Conservation (phyloP, 2,797 vertebrate species). For the Alosa sapidissima region DNA sequence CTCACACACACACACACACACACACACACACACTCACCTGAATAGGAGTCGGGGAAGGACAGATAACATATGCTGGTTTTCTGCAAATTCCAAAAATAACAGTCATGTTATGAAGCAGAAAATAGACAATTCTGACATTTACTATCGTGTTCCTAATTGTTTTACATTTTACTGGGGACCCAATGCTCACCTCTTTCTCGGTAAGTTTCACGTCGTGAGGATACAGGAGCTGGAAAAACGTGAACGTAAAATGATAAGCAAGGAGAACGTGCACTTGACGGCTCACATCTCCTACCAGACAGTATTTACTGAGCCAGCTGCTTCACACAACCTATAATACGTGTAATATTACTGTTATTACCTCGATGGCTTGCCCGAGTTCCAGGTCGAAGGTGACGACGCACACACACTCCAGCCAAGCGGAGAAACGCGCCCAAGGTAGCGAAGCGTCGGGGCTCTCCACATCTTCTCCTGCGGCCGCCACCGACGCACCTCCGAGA, state of each 20-base stretch:
- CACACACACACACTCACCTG: slow-evolving; percentile 71
- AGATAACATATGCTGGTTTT: slow-evolving; percentile 95
- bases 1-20: too few species aligned
- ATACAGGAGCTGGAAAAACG: slow-evolving; percentile 80
- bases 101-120: neutral
- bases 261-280: neutral
- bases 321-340: neutral
- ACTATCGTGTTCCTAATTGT: neutral
- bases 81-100: slow-evolving; percentile 62
- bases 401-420: slow-evolving; percentile 90
- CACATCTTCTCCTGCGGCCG: slow-evolving; percentile 27
- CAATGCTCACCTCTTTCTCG: slow-evolving; percentile 86
- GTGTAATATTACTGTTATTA: slow-evolving; percentile 48
- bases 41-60: slow-evolving; percentile 95
- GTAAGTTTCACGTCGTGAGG: slow-evolving; percentile 85
- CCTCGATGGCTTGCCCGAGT: slow-evolving; percentile 94
- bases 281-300: neutral
- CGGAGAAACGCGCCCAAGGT: slow-evolving; percentile 84
- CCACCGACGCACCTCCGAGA: slow-evolving; percentile 35
- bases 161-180: neutral
- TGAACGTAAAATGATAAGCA: neutral
- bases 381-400: slow-evolving; percentile 95
- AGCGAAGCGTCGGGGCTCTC: slow-evolving; percentile 39
- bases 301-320: neutral
- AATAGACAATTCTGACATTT: neutral